Percentiles rank a stretch among this genome's conserved stretches.
Conservation (phyloP, 1,140 invertebrate species). For the Andrena cerasifolii region DNA sequence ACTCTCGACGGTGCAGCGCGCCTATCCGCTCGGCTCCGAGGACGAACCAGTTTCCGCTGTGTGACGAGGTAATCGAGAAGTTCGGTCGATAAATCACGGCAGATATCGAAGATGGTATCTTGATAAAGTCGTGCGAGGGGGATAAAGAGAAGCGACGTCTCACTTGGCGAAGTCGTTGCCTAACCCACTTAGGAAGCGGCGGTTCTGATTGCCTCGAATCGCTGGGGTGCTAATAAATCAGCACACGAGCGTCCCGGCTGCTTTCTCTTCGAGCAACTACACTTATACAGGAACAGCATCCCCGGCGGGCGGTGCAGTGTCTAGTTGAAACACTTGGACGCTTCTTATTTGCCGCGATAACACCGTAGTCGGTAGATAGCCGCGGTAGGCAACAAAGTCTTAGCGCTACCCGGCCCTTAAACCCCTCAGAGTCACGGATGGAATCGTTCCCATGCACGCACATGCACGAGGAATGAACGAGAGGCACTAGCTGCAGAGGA, state of each 20-base stretch:
- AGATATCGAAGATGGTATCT: conserved; percentile 6
- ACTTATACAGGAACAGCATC: neutral
- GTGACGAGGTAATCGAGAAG: conserved; percentile 35
- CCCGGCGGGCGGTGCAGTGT: no score
- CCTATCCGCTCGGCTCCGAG: neutral
- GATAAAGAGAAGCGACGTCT: conserved; percentile 26
- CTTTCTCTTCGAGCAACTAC: neutral
- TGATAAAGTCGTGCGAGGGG: neutral
- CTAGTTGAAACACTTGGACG: neutral
- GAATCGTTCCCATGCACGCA: neutral
- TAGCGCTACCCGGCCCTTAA: neutral
- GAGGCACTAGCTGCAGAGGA: neutral
- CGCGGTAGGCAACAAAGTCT: neutral
- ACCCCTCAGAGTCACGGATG: neutral
- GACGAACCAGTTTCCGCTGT: neutral
- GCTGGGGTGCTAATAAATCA: conserved; percentile 41
- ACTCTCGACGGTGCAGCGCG: neutral
- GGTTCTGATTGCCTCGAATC: conserved; percentile 21
- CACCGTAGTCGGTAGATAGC: no score
- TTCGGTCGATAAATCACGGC: conserved; percentile 19
- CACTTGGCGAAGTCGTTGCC: conserved; percentile 7
- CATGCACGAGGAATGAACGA: neutral
- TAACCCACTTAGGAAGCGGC: neutral
- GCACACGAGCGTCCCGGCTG: neutral
- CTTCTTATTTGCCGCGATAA: neutral